A percentile compares a stretch with the other conserved stretches of the same genome.
phyloP scores from a whole-genome alignment of 37 sponge, comb jelly and placozoan species.

The Chondrilla cf. caribensis region DNA sequence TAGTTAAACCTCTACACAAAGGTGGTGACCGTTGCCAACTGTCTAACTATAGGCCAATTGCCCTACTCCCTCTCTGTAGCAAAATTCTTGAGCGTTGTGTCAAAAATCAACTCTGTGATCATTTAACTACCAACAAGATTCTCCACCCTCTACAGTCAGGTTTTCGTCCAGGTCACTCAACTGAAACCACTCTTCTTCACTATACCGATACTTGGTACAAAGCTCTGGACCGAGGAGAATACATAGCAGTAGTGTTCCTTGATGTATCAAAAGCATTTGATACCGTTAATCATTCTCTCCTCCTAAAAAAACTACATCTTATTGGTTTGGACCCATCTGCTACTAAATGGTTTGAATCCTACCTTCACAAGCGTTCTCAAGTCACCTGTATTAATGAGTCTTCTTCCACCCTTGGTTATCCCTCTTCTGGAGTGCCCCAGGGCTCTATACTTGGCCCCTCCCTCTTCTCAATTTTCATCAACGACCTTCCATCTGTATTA shows the following conservation, averaged over 20 bases:
- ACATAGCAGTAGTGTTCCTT: neutral
- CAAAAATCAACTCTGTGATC: slow-evolving; percentile 1
- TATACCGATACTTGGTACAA: neutral
- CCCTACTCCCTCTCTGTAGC: neutral
- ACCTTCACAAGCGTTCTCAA: neutral
- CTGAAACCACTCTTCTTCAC: neutral
- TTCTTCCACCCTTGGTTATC: neutral
- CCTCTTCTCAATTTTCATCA: slow-evolving; percentile 2
- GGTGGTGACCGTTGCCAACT: neutral
- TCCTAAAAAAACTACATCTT: neutral
- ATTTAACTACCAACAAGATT: neutral
- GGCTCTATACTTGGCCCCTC: slow-evolving; percentile 6
- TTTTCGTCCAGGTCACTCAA: slow-evolving; percentile 6
- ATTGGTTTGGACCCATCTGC: neutral
- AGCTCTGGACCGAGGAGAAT: neutral
- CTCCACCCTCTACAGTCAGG: neutral
- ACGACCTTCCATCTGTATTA: neutral
- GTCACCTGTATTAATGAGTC: neutral
- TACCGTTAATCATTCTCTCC: neutral
- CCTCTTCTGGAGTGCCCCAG: slow-evolving; percentile 8
- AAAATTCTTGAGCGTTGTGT: neutral
- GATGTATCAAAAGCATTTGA: slow-evolving; percentile 3
- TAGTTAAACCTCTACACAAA: neutral
- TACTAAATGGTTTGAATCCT: neutral
- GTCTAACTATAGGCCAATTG: slow-evolving; percentile 6